Evolutionary conservation across 2,113 vertebrate genomes (phyloP).

Genomic region (Thomomys bottae): DNA sequence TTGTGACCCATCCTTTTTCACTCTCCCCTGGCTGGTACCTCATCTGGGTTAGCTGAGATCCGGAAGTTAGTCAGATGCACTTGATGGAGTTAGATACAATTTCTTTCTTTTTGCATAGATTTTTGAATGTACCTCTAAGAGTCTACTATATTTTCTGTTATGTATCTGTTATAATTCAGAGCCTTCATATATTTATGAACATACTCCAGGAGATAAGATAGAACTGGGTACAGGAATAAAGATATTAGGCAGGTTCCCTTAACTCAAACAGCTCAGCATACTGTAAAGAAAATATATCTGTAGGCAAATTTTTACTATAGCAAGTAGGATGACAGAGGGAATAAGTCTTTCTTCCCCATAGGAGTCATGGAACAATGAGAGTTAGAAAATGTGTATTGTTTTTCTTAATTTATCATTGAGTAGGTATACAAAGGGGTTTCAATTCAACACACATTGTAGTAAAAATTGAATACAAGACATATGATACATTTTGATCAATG

Average conservation of each 20-base stretch:
- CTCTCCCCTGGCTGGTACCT: not conserved
- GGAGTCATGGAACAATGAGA: not conserved
- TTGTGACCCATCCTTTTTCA: not conserved
- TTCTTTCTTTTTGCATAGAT: not conserved
- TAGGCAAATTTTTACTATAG: not conserved
- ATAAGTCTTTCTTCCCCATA: not conserved
- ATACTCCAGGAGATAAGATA: not conserved
- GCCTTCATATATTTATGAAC: not conserved
- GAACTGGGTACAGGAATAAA: not conserved
- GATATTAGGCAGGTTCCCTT: not conserved
- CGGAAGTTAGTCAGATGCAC: not conserved
- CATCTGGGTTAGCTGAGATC: not conserved
- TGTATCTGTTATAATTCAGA: not conserved
- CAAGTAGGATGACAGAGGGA: not conserved
- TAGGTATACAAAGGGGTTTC: no score
- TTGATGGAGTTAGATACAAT: not conserved
- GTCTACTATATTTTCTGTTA: not conserved
- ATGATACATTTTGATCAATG: no score
- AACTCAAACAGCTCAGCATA: not conserved
- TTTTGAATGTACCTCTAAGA: not conserved
- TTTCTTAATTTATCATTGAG: no score
- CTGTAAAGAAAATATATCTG: not conserved
- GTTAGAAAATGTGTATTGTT: not conserved
- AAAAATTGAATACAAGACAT: no score
- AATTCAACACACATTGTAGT: no score